Evolutionary conservation across 2,888 invertebrate species (phyloP).

Genomic region (Drosophila engyochracea): DNA sequence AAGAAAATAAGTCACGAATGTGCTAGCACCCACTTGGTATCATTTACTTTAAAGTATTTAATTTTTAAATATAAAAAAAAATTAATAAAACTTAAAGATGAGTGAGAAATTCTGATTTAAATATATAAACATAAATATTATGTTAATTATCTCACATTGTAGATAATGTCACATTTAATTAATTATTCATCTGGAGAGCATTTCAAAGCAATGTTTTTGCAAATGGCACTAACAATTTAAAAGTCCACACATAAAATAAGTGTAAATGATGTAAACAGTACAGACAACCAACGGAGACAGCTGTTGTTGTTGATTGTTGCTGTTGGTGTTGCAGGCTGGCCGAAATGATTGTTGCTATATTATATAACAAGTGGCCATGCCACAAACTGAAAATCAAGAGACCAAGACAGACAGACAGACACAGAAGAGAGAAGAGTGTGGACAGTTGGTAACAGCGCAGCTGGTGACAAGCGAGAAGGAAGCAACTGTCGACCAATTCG

Average conservation of each 20-base stretch:
- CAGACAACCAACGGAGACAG: slow-evolving; percentile 57
- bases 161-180: not conserved
- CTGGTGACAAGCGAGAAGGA: slow-evolving; percentile 69
- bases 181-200: not conserved
- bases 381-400: slow-evolving; percentile 66
- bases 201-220: not conserved
- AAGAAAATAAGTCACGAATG: slow-evolving; percentile 21
- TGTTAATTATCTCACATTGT: not conserved
- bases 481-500: slow-evolving; percentile 61
- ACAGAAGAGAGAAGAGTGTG: slow-evolving; percentile 23
- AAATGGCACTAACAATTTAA: slow-evolving; percentile 18
- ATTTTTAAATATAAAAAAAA: not conserved
- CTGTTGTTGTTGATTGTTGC: slow-evolving; percentile 60
- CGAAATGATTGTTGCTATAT: slow-evolving; percentile 77
- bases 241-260: slow-evolving; percentile 12
- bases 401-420: slow-evolving; percentile 31
- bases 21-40: slow-evolving; percentile 10
- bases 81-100: not conserved
- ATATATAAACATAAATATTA: not conserved
- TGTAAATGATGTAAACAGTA: slow-evolving; percentile 71
- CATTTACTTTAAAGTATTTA: slow-evolving; percentile 40
- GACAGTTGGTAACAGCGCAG: slow-evolving; percentile 31
- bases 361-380: slow-evolving; percentile 82
- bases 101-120: not conserved
- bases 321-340: slow-evolving; percentile 74